phyloP scores from a whole-genome alignment of 1,140 invertebrate genomes.

The Heliconius eleuchia region DNA sequence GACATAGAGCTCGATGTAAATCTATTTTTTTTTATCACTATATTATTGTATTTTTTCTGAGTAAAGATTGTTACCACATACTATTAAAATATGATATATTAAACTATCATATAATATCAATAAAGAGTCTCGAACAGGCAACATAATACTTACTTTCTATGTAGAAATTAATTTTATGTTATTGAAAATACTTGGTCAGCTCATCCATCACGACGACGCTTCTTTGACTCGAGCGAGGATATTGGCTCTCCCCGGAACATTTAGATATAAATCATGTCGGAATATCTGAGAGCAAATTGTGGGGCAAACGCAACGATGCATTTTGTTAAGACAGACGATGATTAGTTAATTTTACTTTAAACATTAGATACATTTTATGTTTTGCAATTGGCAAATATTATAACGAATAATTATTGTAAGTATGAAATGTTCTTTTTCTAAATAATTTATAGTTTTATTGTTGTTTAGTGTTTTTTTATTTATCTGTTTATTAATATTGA shows the following conservation, averaged over 20 bases:
- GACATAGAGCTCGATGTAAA: too few relatives aligned
- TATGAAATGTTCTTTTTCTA: too few relatives aligned
- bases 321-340: slow-evolving; percentile 29
- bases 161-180: slow-evolving; percentile 51
- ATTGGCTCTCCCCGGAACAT: slow-evolving; percentile 39
- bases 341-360: slow-evolving; percentile 28
- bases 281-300: slow-evolving; percentile 29
- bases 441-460: too few relatives aligned
- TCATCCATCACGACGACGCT: slow-evolving; percentile 51
- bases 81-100: background rate
- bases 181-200: slow-evolving; percentile 48
- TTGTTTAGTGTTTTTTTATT: too few relatives aligned
- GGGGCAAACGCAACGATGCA: slow-evolving; percentile 32
- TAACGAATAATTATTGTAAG: background rate
- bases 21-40: too few relatives aligned
- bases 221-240: slow-evolving; percentile 44
- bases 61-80: background rate
- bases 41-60: too few relatives aligned
- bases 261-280: slow-evolving; percentile 40
- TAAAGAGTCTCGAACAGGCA: slow-evolving; percentile 30
- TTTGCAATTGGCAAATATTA: background rate
- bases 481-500: too few relatives aligned
- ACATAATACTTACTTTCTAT: slow-evolving; percentile 51
- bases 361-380: background rate
- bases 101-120: background rate